Percentiles rank a stretch among this genome's conserved stretches.
These are phyloP conservation scores for Aplysia californica DNA, from an alignment of 1,140 invertebrate genomes.

Conservation along the genomic window DNA sequence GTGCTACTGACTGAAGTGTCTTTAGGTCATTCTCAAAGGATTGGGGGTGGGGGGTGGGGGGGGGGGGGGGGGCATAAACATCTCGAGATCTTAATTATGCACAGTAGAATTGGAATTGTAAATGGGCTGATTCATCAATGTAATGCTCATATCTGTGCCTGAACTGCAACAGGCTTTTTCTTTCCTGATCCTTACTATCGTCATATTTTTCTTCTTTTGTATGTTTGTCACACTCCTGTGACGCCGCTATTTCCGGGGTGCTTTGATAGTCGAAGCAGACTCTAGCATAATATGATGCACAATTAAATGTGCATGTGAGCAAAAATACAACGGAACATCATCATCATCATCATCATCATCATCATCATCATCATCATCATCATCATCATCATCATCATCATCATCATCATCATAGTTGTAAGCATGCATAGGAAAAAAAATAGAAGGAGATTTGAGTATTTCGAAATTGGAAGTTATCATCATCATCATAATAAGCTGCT, in stretches of 20 bases:
- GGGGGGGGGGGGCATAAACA: too few species aligned
- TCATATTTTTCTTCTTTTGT: neutral
- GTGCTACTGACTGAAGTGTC: too few species aligned
- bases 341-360: constrained; percentile 15
- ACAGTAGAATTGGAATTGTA: too few species aligned
- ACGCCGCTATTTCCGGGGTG: neutral
- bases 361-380: constrained; percentile 20
- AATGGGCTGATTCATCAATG: too few species aligned
- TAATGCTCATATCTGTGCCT: too few species aligned
- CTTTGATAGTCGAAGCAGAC: neutral
- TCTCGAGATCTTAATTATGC: too few species aligned
- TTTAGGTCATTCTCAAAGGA: too few species aligned
- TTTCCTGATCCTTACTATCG: neutral
- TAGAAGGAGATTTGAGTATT: too few species aligned
- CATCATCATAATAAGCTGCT: constrained; percentile 8
- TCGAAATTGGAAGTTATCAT: too few species aligned
- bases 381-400: constrained; percentile 5
- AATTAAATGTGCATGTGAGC: neutral
- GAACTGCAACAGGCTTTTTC: too few species aligned
- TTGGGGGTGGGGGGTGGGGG: too few species aligned
- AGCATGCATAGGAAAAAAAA: neutral
- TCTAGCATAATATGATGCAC: neutral
- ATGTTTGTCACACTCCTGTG: too few species aligned
- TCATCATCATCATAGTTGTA: constrained; percentile 11
- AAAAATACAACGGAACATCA: neutral